Evolutionary conservation across 2,888 invertebrate genomes (phyloP), one percentile per base, ranked within the genome.

Genomic region (Chrysina gloriosa): DNA sequence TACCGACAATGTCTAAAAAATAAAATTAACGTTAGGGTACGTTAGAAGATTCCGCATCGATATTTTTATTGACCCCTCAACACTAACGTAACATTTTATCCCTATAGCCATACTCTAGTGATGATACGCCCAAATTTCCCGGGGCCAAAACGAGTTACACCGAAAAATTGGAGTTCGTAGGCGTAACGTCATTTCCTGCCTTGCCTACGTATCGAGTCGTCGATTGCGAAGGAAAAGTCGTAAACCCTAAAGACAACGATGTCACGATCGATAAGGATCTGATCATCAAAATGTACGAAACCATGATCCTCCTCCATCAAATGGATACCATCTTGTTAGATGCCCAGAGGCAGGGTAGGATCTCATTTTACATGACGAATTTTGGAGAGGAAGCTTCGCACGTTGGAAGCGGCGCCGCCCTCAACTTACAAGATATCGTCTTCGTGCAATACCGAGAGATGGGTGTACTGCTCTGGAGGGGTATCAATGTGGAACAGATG

Each of bases 311-410:
- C 64, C 84, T 98, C 6, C 94, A 92, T 78, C 90, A 93, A 11
- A 93, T 99, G 95, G 99, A 99, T 81, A 92, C 94, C 80, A 95
- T 99, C 76, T 83, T 99, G 65, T 99, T 98, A 76, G 98, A 99
- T 84, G 97, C 97, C 64, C 97, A 97, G 82, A 80, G 89, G 83
- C 88, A 83, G 78, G 80, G 99, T 0, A 89, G 99, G 68, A 98
- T 99, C 76, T 98, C 98, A 0, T 99, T 99, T 84, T 99, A 99
- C 83, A 98, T 99, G 98, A 98, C 98, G 0, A 97, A 94, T 84
- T 95, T 92, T 77, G 99, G 99, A 0, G 99, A 99, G 83, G 99
- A 99, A 84, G 97, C 95, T 0, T 91, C 94, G 9, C 98, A 98
- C 77, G 90, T 98, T 68, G 98, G 98, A 9, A 96, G 97, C 74